Conservation (phyloP, 1,140 invertebrate genomes). For the Drosophila fuyamai region DNA sequence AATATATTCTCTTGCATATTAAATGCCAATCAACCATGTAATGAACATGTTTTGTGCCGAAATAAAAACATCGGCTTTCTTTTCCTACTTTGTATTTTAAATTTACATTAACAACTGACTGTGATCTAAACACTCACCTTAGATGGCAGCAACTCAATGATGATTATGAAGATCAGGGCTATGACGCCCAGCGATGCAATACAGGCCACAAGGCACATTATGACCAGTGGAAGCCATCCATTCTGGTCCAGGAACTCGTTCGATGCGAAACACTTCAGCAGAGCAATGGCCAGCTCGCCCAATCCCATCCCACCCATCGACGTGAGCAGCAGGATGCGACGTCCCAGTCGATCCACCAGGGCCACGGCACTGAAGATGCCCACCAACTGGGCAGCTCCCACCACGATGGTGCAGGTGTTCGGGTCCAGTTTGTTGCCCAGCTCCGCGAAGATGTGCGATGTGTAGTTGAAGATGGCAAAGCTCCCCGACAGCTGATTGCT, state of each 20-base stretch:
- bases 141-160: constrained; percentile 62
- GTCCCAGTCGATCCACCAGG: constrained; percentile 64
- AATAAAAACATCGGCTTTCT: no score
- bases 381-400: constrained; percentile 86
- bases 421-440: constrained; percentile 87
- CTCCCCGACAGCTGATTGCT: constrained; percentile 83
- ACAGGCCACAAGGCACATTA: constrained; percentile 60
- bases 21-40: no score
- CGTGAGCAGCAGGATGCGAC: constrained; percentile 58
- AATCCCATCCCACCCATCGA: constrained; percentile 65
- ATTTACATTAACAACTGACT: no score
- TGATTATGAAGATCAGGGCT: constrained; percentile 62
- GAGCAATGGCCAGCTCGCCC: constrained; percentile 47
- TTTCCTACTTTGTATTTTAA: no score
- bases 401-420: constrained; percentile 89
- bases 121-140: constrained; percentile 46
- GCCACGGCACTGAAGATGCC: constrained; percentile 52
- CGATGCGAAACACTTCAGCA: constrained; percentile 34
- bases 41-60: no score
- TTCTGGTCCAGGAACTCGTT: constrained; percentile 43
- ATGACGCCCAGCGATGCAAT: constrained; percentile 59
- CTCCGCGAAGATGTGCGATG: constrained; percentile 87
- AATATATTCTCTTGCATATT: no score
- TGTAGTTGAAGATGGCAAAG: constrained; percentile 86
- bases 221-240: constrained; percentile 61